Base-by-base conservation (phyloP, 2,888 invertebrate genomes). In the Dryobota labecula region DNA sequence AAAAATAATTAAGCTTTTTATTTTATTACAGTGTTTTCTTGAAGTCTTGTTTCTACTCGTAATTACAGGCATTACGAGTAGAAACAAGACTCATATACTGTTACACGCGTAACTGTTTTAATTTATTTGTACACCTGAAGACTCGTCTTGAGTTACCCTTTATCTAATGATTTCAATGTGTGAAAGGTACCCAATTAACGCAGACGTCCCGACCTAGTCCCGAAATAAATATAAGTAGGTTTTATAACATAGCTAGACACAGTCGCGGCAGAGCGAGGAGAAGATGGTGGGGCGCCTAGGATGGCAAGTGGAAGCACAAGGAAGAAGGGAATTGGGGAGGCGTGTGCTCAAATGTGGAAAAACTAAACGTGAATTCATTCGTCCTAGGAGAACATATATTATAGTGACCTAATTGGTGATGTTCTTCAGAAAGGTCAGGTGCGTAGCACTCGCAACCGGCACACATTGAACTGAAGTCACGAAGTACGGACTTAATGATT, bases 141-240 rank as follows among this genome's bases (percentile, higher is more conserved):
- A 27, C 13, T 69, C 41, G 18, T 47, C 38, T 69, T 41, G 33
- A 56, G n/a, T 69, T 69, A 76, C 54, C 33, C 13, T 41, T 76
- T 47, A 41, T 54, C 47, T 76, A 77, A 77, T 76, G 69, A 76
- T 76, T 79, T 61, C 63, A 54, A 73, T 56, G 53, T 27, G 49
- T 47, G 41, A 57, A 41, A 51, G 38, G 54, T 47, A 76, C 45
- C 45, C 54, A 68, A 72, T 72, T 77, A 72, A 68, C 68, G 4
- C 53, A 47, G 38, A 54, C 24, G 24, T 41, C 38, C 41, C 45
- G 27, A 41, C 54, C 27, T 27, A 36, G 33, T 27, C 47, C 27
- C 38, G 33, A 72, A 54, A 68, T 76, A 54, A 76, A 45, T 71
- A 47, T 38, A n/a, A 15, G 8, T 33, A 62, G 20, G 15, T 43